These are phyloP conservation scores for Cyprinella venusta DNA, from an alignment of 2,797 vertebrate species.

Conservation along the genomic window DNA sequence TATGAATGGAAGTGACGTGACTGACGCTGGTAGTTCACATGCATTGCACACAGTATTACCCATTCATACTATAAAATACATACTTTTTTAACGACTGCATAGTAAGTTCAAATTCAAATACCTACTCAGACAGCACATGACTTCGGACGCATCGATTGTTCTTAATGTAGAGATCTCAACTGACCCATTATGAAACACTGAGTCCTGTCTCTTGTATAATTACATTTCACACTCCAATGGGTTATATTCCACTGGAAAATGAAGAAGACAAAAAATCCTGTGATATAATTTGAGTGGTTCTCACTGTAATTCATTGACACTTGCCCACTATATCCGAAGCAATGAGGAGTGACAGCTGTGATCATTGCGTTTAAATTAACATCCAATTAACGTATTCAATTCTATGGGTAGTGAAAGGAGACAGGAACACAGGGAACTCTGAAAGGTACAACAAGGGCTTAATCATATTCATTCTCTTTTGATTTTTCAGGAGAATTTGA, in stretches of 20 bases:
- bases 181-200: not conserved
- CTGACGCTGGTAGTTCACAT: not conserved
- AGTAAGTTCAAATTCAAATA: not conserved
- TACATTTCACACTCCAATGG: conserved; percentile 16
- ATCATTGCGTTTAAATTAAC: conserved; percentile 35
- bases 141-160: not conserved
- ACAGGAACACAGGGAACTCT: conserved; percentile 19
- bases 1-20: not conserved
- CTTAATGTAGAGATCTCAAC: not conserved
- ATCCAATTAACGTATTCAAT: conserved; percentile 43
- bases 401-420: conserved; percentile 33
- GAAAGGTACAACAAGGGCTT: conserved; percentile 43
- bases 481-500: conserved; percentile 50
- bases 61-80: not conserved
- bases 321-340: conserved; percentile 28
- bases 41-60: not conserved
- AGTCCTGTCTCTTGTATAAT: conserved; percentile 22
- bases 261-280: not conserved
- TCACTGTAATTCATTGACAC: conserved; percentile 13
- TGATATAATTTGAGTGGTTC: conserved; percentile 13
- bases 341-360: conserved; percentile 39
- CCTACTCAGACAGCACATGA: not conserved
- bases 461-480: conserved; percentile 43
- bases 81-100: not conserved
- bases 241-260: conserved; percentile 11